Percentiles rank a stretch among this genome's conserved stretches.
Evolutionary conservation across 2,113 vertebrate genomes (phyloP).

Genomic region (Cercocebus atys): DNA sequence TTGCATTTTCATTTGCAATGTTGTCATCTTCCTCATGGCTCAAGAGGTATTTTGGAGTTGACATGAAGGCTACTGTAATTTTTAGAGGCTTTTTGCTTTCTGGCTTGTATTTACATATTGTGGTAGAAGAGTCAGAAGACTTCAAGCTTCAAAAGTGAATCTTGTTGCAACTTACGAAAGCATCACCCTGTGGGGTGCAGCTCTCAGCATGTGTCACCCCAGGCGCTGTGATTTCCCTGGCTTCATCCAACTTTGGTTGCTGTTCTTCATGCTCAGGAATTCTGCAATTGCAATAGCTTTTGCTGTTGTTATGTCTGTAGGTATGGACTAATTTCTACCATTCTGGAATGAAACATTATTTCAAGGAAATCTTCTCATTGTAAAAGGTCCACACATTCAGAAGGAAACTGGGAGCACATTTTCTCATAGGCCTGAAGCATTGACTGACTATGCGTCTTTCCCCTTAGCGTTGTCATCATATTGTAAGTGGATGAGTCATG

Average conservation of each 20-base stretch:
- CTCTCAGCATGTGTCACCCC: neutral
- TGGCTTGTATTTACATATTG: neutral
- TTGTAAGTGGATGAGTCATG: neutral
- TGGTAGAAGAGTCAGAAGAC: slow-evolving; percentile 13
- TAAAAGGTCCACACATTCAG: neutral
- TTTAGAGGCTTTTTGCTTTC: slow-evolving; percentile 17
- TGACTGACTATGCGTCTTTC: neutral
- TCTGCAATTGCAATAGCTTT: neutral
- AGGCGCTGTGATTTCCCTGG: neutral
- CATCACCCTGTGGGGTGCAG: neutral
- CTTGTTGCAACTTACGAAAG: neutral
- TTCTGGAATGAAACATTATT: neutral
- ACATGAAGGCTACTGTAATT: slow-evolving; percentile 17
- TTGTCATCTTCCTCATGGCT: neutral
- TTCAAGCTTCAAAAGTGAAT: slow-evolving; percentile 24
- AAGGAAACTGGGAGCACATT: neutral
- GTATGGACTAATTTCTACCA: neutral
- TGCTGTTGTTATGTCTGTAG: neutral
- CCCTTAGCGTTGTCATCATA: neutral
- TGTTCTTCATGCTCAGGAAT: neutral
- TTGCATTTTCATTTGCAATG: neutral
- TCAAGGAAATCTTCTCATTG: neutral
- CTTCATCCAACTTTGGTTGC: neutral
- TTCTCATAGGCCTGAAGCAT: neutral
- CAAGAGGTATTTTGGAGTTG: slow-evolving; percentile 8